Percentiles rank a stretch among this genome's conserved stretches.
phyloP scores from a whole-genome alignment of 2,113 vertebrate species.

The Gymnogyps californianus region DNA sequence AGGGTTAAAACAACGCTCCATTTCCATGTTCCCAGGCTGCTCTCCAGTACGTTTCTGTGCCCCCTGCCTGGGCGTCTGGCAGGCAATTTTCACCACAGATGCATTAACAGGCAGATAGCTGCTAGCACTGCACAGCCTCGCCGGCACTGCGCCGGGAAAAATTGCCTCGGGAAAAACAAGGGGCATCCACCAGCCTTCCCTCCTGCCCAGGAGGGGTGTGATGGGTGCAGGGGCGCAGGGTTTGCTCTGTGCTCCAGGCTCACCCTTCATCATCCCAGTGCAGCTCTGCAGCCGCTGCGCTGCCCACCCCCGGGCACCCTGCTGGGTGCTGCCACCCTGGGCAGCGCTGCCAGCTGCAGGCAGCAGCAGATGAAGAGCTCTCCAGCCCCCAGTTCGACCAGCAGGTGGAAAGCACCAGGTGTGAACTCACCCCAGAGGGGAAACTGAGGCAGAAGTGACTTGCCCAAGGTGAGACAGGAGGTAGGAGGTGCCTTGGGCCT shows the following conservation, averaged over 20 bases:
- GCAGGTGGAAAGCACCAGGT: neutral
- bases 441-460: neutral
- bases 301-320: neutral
- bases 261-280: neutral
- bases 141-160: neutral
- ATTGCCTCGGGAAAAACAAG: neutral
- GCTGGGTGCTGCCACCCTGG: neutral
- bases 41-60: neutral
- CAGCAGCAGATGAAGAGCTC: neutral
- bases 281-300: accelerated
- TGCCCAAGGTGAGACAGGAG: neutral
- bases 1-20: neutral
- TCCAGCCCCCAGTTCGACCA: neutral
- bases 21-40: neutral
- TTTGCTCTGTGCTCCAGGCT: neutral
- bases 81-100: neutral
- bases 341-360: neutral
- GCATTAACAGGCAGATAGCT: neutral
- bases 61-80: neutral
- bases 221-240: neutral
- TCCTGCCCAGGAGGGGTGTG: neutral
- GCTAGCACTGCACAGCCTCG: neutral
- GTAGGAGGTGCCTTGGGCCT: neutral
- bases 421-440: neutral
- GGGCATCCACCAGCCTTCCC: neutral